phyloP scores from a whole-genome alignment of 2,797 vertebrate species.

The Xyrichtys novacula region DNA sequence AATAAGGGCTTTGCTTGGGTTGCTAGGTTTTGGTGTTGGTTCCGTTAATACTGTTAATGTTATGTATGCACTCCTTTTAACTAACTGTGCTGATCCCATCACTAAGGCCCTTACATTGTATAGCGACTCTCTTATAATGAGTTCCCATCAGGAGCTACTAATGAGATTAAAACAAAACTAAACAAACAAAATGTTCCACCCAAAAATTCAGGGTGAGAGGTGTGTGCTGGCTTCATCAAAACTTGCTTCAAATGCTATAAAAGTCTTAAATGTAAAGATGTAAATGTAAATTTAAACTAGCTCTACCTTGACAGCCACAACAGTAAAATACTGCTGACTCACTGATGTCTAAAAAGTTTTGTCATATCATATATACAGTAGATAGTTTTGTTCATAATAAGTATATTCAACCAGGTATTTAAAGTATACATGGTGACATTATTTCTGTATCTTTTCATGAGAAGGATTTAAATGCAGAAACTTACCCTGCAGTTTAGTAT shows the following conservation, averaged over 20 bases:
- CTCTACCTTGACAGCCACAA: background rate
- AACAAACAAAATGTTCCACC: conserved; percentile 26
- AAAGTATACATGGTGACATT: too few relatives aligned
- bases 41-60: conserved; percentile 15
- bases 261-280: background rate
- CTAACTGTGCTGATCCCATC: conserved; percentile 27
- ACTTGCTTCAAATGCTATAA: background rate
- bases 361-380: background rate
- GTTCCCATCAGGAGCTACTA: conserved; percentile 37
- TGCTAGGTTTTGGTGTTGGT: conserved; percentile 1
- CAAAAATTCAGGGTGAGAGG: conserved; percentile 25
- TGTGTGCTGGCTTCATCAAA: conserved; percentile 8
- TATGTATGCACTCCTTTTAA: conserved; percentile 2
- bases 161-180: too few relatives aligned
- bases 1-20: background rate
- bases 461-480: too few relatives aligned
- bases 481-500: too few relatives aligned
- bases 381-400: background rate
- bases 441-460: too few relatives aligned
- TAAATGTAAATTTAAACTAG: too few relatives aligned
- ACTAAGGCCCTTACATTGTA: conserved; percentile 14
- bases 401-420: too few relatives aligned
- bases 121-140: background rate
- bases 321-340: background rate
- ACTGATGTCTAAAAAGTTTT: background rate